Base-by-base conservation (phyloP, 1,140 invertebrate genomes). In the Tetramorium alpestre region DNA sequence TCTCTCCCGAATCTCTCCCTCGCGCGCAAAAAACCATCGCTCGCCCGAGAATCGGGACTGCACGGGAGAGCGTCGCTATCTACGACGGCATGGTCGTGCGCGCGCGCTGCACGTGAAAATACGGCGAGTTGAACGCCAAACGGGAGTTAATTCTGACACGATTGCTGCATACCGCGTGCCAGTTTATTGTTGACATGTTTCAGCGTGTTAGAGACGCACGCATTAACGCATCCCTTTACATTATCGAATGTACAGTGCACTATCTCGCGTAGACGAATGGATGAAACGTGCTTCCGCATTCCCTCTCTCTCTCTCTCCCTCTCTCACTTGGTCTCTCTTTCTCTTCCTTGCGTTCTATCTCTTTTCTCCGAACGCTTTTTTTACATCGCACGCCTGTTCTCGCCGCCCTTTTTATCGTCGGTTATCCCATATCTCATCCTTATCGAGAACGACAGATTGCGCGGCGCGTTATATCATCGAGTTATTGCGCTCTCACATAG, bases 381-480 rank as follows among this genome's bases (percentile, higher is more conserved):
- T 60, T 78, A 51, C 8, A 44, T 51, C 62, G 16, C 49, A 13
- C 56, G 13, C 44, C 10, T 38, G 18, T 16, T 78, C 56, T 49
- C 72, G 7, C 47, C 82, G 60, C 6, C 38, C 58, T 78, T 86
- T 86, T 86, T 69, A 86, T 86, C 82, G 72, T 28, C 73, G 72
- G 60, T 85, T 85, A 77, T 65, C 33, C 73, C 75, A 77, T 77
- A 76, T 78, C 84, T 85, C 73, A 78, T 64, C 75, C 84, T 86
- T 86, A 86, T 86, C 84, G 84, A 56, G 38, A 76, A 86, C 58
- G 84, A 86, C 84, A 78, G 84, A 86, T 86, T 78, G 84, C 73
- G 73, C 62, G 1, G 84, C 49, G 38, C 84, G 84, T 86, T 86
- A 78, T 49, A 77, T 84, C 69, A 84, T 78, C 84, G 72, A 86